Evolutionary conservation across 2,797 vertebrate species (phyloP).

Genomic region (Enteromius viviparus): DNA sequence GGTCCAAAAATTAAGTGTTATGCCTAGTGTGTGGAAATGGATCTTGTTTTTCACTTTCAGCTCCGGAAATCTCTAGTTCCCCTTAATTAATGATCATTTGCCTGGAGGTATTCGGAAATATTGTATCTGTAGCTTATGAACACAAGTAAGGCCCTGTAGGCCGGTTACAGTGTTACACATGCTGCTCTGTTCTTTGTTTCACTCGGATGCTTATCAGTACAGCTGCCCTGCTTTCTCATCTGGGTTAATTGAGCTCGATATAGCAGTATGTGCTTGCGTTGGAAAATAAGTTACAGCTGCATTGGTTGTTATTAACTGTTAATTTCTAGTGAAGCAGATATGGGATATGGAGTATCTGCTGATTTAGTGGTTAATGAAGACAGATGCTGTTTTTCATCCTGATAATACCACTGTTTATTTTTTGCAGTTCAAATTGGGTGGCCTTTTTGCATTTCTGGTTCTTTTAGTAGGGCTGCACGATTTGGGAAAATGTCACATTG

Average conservation of each 20-base stretch:
- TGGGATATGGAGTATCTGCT: not conserved
- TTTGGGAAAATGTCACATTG: no score
- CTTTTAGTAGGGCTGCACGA: not conserved
- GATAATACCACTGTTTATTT: not conserved
- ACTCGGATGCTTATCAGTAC: slow-evolving; percentile 40
- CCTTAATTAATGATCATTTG: slow-evolving; percentile 38
- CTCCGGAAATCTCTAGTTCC: slow-evolving; percentile 36
- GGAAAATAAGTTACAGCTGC: not conserved
- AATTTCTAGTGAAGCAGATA: not conserved
- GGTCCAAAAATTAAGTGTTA: not conserved
- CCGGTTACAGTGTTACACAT: slow-evolving; percentile 31
- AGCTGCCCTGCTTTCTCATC: slow-evolving; percentile 8
- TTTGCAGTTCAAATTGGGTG: not conserved
- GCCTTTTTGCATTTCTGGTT: not conserved
- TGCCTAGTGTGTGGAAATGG: not conserved
- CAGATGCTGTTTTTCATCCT: not conserved
- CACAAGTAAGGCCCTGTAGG: slow-evolving; percentile 21
- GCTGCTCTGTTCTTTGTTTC: slow-evolving; percentile 5
- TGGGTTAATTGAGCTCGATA: slow-evolving; percentile 9
- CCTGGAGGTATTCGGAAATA: slow-evolving; percentile 40
- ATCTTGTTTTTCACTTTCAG: slow-evolving; percentile 37
- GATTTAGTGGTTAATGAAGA: not conserved
- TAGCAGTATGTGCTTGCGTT: not conserved
- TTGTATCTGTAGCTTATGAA: slow-evolving; percentile 25
- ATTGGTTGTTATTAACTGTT: not conserved